A percentile compares a stretch with the other conserved stretches of the same genome.
These are phyloP conservation scores for Patiria pectinifera DNA, from an alignment of 53 echinoderm and acorn worm genomes.

Conservation along the genomic window DNA sequence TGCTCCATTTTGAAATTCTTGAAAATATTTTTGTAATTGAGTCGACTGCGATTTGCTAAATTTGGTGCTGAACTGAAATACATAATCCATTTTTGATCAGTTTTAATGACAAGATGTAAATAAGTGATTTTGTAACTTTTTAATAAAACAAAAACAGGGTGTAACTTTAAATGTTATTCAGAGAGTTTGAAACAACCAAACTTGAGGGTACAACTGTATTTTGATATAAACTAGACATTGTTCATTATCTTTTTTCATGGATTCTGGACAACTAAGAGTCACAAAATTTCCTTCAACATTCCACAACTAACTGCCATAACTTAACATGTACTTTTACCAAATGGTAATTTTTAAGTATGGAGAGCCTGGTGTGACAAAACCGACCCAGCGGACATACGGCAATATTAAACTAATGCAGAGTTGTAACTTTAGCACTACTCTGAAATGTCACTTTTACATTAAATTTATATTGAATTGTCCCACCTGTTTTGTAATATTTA, in stretches of 20 bases:
- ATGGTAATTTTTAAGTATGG: too few species aligned
- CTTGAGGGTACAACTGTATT: neutral
- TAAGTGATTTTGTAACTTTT: slow-evolving; percentile 8
- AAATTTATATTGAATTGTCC: too few species aligned
- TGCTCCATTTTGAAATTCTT: neutral
- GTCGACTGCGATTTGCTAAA: neutral
- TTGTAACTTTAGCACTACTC: neutral
- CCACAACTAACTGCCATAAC: too few species aligned
- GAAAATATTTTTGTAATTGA: slow-evolving; percentile 15
- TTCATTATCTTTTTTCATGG: too few species aligned
- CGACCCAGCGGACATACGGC: too few species aligned
- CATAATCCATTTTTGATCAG: neutral
- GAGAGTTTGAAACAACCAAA: neutral
- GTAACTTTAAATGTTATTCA: neutral
- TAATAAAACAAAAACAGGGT: neutral
- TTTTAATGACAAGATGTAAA: slow-evolving; percentile 10
- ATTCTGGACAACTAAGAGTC: too few species aligned
- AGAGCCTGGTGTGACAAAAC: too few species aligned
- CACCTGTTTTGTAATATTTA: too few species aligned
- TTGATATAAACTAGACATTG: neutral
- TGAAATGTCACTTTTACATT: neutral
- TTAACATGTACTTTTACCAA: too few species aligned
- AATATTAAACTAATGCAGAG: neutral
- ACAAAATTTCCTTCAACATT: too few species aligned
- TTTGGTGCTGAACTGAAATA: slow-evolving; percentile 1